phyloP scores from a whole-genome alignment of 2,888 invertebrate genomes.

The Drosophila histrio region DNA sequence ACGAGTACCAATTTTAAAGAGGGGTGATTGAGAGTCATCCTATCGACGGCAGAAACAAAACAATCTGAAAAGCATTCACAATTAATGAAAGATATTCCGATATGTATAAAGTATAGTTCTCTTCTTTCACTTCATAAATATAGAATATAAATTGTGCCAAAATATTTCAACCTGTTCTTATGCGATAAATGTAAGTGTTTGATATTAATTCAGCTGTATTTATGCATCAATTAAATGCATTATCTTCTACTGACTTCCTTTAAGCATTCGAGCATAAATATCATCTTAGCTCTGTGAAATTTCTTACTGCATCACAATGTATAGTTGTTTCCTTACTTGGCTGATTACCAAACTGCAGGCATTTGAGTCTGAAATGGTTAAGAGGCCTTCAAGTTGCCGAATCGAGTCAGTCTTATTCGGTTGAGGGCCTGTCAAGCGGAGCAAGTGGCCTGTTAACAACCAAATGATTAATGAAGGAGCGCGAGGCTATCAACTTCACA shows the following conservation, averaged over 20 bases:
- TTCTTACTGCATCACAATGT: constrained; percentile 4
- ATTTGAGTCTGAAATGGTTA: constrained; percentile 33
- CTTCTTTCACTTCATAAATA: not conserved
- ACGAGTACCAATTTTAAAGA: constrained; percentile 39
- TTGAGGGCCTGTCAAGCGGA: constrained; percentile 61
- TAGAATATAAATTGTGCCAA: not conserved
- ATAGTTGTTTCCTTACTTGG: not conserved
- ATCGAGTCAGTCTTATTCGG: constrained; percentile 21
- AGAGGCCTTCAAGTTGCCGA: constrained; percentile 47
- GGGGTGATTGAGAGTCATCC: constrained; percentile 38
- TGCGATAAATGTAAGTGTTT: not conserved
- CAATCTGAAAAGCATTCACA: constrained; percentile 19
- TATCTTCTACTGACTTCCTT: not conserved
- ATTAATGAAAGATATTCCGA: constrained; percentile 44
- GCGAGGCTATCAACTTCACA: constrained; percentile 74
- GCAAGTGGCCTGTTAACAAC: constrained; percentile 72
- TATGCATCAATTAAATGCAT: not conserved
- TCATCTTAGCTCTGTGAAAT: not conserved
- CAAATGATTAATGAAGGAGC: constrained; percentile 75
- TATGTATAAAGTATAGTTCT: constrained; percentile 1
- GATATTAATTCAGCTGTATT: not conserved
- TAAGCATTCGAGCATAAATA: not conserved
- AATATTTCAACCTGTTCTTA: not conserved
- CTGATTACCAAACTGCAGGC: constrained; percentile 44
- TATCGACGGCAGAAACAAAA: constrained; percentile 24